Evolutionary conservation across 2,888 invertebrate species (phyloP).

Genomic region (Dynastes maya): DNA sequence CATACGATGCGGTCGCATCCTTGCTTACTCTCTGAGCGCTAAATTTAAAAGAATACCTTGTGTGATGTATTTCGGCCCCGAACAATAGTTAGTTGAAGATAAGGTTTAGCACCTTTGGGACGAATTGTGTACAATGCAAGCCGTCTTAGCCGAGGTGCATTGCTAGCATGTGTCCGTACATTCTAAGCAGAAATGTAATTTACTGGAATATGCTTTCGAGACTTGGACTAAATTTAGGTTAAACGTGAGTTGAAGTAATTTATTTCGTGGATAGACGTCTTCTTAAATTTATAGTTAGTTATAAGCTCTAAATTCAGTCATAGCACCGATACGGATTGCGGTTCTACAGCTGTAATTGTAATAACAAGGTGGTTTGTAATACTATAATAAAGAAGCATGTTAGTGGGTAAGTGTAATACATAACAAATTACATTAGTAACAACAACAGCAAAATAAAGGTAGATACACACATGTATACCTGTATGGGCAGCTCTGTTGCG

Average conservation of each 20-base stretch:
- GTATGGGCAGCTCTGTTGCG: no score
- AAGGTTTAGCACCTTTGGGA: constrained; percentile 12
- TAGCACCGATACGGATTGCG: no score
- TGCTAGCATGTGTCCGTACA: not conserved
- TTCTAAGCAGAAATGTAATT: constrained; percentile 13
- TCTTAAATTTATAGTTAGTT: no score
- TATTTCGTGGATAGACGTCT: not conserved
- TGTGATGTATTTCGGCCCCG: constrained; percentile 49
- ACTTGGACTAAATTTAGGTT: constrained; percentile 21
- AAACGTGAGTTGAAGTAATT: constrained; percentile 15
- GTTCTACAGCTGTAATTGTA: no score
- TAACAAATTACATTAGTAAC: no score
- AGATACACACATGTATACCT: no score
- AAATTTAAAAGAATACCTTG: constrained; percentile 53
- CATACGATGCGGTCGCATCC: constrained; percentile 60
- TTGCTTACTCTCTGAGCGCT: constrained; percentile 57
- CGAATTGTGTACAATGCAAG: constrained; percentile 17
- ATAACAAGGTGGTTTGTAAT: no score
- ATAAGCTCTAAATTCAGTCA: no score
- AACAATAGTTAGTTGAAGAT: constrained; percentile 12
- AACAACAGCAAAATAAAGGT: no score
- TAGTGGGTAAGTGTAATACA: no score
- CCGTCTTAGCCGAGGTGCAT: constrained; percentile 25
- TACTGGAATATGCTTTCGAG: not conserved
- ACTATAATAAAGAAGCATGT: no score